Conservation (phyloP, 1,140 invertebrate genomes). For the Panonychus citri region DNA sequence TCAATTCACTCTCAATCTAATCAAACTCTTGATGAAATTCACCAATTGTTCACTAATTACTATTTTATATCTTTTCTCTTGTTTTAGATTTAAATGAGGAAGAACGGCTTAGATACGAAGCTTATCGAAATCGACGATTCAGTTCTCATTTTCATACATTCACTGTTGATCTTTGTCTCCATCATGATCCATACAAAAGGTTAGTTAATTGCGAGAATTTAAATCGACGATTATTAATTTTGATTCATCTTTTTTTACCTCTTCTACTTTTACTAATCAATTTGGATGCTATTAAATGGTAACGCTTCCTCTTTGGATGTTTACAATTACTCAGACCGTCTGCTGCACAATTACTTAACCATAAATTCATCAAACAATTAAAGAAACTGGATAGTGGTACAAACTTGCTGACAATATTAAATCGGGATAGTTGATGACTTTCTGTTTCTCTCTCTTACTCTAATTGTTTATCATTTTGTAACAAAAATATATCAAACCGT, state of each 20-base stretch:
- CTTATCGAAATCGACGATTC: constrained; percentile 30
- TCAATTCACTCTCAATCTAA: no score
- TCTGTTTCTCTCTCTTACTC: no score
- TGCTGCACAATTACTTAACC: constrained; percentile 30
- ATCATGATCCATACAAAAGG: constrained; percentile 35
- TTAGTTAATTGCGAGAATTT: constrained; percentile 28
- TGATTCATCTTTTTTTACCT: background rate
- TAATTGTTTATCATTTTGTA: no score
- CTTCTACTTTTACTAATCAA: no score
- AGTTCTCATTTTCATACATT: constrained; percentile 48
- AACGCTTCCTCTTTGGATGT: no score
- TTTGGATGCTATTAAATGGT: no score
- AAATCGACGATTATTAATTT: no score
- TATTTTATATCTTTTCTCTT: background rate
- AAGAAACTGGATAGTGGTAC: background rate
- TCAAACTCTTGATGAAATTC: no score
- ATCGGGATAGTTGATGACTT: no score
- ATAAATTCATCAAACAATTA: constrained; percentile 45
- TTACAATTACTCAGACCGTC: constrained; percentile 17
- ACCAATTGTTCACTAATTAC: background rate
- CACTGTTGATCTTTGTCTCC: constrained; percentile 36
- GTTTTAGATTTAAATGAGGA: constrained; percentile 9
- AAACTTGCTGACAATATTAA: background rate
- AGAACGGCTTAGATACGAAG: constrained; percentile 11
- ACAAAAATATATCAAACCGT: no score